Conservation (phyloP, 2,797 vertebrate genomes). For the Sus cebifrons region DNA sequence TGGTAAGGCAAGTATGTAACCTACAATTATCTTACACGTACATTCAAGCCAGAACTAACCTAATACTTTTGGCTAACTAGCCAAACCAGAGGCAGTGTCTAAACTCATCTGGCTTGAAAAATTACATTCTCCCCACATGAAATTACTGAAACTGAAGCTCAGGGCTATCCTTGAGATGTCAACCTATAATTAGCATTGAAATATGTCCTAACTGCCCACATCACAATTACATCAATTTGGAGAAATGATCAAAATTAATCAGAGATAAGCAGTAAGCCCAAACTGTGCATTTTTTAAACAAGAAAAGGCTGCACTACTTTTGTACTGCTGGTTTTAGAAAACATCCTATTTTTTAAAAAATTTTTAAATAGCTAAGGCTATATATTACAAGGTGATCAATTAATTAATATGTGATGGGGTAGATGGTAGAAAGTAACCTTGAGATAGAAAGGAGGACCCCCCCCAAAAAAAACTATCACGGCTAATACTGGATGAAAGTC, state of each 20-base stretch:
- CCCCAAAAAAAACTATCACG: not conserved
- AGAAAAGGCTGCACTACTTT: conserved; percentile 15
- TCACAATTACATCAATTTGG: not conserved
- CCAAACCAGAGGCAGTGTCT: conserved; percentile 41
- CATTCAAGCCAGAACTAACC: not conserved
- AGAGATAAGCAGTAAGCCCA: conserved; percentile 26
- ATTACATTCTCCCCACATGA: conserved; percentile 16
- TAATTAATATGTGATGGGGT: not conserved
- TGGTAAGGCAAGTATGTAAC: not conserved
- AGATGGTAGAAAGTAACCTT: conserved; percentile 53
- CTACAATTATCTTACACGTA: not conserved
- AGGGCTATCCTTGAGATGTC: not conserved
- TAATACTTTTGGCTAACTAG: not conserved
- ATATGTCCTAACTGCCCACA: conserved; percentile 37
- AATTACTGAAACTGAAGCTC: conserved; percentile 66
- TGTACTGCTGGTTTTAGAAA: not conserved
- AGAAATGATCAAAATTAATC: conserved; percentile 62
- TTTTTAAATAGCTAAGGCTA: not conserved
- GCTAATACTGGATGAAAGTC: not conserved
- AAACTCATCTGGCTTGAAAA: conserved; percentile 58
- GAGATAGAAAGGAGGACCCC: not conserved
- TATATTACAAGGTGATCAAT: not conserved
- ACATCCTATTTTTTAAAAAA: not conserved
- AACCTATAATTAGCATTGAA: conserved; percentile 39
- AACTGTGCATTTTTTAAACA: conserved; percentile 35